Conservation (phyloP, 2,113 vertebrate genomes). For the Aphyosemion australe region DNA sequence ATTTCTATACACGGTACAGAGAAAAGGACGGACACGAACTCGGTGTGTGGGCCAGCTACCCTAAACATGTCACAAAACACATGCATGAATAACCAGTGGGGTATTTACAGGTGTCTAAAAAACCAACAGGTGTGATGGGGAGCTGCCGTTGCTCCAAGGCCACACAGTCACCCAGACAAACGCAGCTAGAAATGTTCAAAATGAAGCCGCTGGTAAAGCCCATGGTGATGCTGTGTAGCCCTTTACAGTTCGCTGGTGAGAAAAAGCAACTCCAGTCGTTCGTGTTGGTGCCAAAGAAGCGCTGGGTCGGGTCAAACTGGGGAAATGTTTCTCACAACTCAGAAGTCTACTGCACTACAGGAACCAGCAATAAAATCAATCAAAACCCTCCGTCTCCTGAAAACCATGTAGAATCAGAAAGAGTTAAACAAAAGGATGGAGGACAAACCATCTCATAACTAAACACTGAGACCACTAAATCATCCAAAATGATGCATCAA, state of each 20-base stretch:
- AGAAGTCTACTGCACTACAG: conserved; percentile 30
- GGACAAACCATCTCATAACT: background rate
- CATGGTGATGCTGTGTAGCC: conserved; percentile 46
- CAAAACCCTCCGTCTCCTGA: conserved; percentile 17
- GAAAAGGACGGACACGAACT: conserved; percentile 42
- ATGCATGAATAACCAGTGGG: conserved; percentile 40
- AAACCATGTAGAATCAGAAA: conserved; percentile 25
- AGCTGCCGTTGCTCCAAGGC: conserved; percentile 2
- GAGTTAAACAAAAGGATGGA: conserved; percentile 12
- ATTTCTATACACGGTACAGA: conserved; percentile 33
- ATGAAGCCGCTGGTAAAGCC: background rate
- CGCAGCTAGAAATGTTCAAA: background rate
- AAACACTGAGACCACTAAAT: background rate
- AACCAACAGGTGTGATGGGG: background rate
- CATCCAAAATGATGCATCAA: background rate
- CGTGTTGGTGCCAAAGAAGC: conserved; percentile 21
- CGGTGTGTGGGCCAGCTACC: too few relatives aligned
- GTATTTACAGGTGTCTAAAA: conserved; percentile 56
- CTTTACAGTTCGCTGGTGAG: conserved; percentile 69
- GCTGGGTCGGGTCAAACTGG: background rate
- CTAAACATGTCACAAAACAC: conserved; percentile 31
- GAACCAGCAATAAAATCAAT: too few relatives aligned
- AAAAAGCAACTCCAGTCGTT: conserved; percentile 34
- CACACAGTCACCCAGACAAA: conserved; percentile 30
- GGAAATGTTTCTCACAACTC: background rate